Base-by-base conservation (phyloP, 2,888 invertebrate genomes). In the Agrochola lychnidis region DNA sequence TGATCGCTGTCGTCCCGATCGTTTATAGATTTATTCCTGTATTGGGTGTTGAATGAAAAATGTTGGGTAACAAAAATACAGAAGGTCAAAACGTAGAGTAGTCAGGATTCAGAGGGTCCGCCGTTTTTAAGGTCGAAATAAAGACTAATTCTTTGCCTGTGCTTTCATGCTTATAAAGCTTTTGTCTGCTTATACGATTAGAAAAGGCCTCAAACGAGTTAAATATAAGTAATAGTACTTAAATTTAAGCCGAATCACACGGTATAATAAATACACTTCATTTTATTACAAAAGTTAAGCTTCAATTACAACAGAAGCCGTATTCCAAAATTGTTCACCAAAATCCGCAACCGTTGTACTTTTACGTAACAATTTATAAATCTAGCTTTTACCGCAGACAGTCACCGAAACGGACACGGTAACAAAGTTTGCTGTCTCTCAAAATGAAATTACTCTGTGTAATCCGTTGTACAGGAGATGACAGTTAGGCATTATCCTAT, bases 401-500 rank as follows among this genome's bases (percentile, higher is more conserved):
- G 57, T 61, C 59, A 30, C 61, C 63, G 22, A 76, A 68, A 73
- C 76, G 30, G 57, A 70, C 68, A 42, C 68, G 57, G 59, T 59
- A 78, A 80, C 79, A 36, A 76, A 76, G 70, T 84, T 82, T 40
- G 70, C n/a, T 74, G 40, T 68, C 75, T 64, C 73, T 73, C 68
- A n/a, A 66, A 89, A 84, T 59, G 48, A 81, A 63, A 77, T 85
- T 80, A 73, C 77, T 81, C 78, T 75, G 63, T 78, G 73, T 88
- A 85, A 89, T 86, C 85, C 78, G 62, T 76, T 83, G 81, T 87
- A 79, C 73, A 76, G 78, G 84, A 83, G 88, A 86, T 84, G 86
- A 87, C 87, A 89, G 89, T 84, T 84, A 84, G 83, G 76, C 81
- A 86, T 90, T 90, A 90, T 89, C 89, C 90, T 86, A 91, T 92